phyloP scores from a whole-genome alignment of 2,113 vertebrate genomes.

The Oreocharis arfaki region DNA sequence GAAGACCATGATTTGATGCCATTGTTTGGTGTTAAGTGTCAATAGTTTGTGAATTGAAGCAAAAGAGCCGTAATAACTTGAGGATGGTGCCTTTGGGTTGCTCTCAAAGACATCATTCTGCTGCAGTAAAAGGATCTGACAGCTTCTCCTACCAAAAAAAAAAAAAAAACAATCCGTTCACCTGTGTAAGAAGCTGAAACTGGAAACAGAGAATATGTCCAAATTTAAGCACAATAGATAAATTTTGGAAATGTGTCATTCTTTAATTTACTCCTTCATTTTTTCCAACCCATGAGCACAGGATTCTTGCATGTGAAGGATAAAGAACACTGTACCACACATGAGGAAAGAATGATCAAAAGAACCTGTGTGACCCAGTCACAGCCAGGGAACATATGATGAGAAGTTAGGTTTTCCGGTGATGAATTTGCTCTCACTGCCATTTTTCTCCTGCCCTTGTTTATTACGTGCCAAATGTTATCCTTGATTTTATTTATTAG shows the following conservation, averaged over 20 bases:
- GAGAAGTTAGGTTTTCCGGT: not conserved
- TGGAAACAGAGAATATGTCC: not conserved
- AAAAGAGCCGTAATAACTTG: not conserved
- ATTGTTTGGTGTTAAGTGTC: not conserved
- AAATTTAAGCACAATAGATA: not conserved
- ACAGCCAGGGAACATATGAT: not conserved
- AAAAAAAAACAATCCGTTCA: not conserved
- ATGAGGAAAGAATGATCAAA: not conserved
- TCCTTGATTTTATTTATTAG: not conserved
- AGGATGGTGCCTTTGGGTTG: not conserved
- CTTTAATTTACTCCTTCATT: not conserved
- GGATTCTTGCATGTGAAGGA: not conserved
- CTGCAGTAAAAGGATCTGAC: not conserved
- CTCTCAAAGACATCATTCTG: not conserved
- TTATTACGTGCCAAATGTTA: not conserved
- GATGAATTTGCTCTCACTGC: not conserved
- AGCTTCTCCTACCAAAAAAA: not conserved
- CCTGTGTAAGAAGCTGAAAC: not conserved
- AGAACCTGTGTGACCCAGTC: not conserved
- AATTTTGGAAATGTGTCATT: not conserved
- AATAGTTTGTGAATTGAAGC: not conserved
- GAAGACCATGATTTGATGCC: not conserved
- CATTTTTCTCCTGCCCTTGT: not conserved
- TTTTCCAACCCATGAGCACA: not conserved
- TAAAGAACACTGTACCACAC: not conserved